Percentiles rank a stretch among this genome's conserved stretches.
These are phyloP conservation scores for Rhinopomastus cyanomelas DNA, from an alignment of 2,113 vertebrate genomes.

Conservation along the genomic window DNA sequence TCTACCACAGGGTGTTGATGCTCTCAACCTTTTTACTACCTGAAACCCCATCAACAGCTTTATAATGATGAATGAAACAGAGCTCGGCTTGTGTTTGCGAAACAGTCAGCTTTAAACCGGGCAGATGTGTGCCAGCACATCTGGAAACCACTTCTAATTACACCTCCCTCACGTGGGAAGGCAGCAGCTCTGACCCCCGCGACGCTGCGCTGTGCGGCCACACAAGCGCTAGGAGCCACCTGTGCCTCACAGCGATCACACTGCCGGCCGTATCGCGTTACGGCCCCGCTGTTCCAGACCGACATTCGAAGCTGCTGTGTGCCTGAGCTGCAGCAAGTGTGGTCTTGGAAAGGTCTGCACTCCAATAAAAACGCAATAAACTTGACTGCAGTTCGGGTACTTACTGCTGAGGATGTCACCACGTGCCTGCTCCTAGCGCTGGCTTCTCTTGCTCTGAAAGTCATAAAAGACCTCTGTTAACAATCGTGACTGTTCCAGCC, in stretches of 20 bases:
- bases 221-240: conserved; percentile 57
- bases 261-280: too few relatives aligned
- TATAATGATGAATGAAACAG: conserved; percentile 19
- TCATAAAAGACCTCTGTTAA: conserved; percentile 36
- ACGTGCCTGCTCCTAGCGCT: not conserved
- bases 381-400: conserved; percentile 40
- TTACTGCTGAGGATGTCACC: conserved; percentile 44
- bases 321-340: conserved; percentile 57
- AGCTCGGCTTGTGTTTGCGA: conserved; percentile 34
- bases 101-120: conserved; percentile 19
- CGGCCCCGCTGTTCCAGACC: conserved; percentile 54
- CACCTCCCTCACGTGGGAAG: conserved; percentile 54
- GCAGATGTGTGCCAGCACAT: conserved; percentile 63
- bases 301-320: conserved; percentile 55
- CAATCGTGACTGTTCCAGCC: not conserved
- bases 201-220: conserved; percentile 57
- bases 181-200: conserved; percentile 26
- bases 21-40: conserved; percentile 40
- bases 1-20: conserved; percentile 21
- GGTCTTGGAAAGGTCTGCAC: conserved; percentile 48
- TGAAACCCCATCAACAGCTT: conserved; percentile 60
- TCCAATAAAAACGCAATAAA: conserved; percentile 46
- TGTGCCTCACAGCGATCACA: conserved; percentile 61
- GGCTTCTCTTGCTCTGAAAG: conserved; percentile 50
- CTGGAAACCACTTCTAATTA: conserved; percentile 73